These are phyloP conservation scores for Meloidogyne chitwoodi DNA, from an alignment of 1,140 invertebrate genomes.

Conservation along the genomic window DNA sequence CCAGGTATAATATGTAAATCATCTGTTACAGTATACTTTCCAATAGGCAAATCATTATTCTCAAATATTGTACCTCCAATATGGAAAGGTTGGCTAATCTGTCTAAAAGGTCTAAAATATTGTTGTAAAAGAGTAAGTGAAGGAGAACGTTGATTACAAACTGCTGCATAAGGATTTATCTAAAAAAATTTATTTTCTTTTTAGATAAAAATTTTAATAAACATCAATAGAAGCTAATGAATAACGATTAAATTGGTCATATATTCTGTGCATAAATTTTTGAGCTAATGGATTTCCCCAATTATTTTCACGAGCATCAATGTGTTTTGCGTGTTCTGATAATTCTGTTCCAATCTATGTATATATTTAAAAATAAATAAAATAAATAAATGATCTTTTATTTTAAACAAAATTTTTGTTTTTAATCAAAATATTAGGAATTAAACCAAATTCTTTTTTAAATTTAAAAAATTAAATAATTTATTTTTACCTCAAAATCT, in stretches of 20 bases:
- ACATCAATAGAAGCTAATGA: slow-evolving; percentile 53
- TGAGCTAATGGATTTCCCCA: slow-evolving; percentile 67
- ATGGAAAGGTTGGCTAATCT: slow-evolving; percentile 39
- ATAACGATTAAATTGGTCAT: slow-evolving; percentile 60
- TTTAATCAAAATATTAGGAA: no score
- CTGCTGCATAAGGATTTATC: slow-evolving; percentile 56
- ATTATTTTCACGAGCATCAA: slow-evolving; percentile 91
- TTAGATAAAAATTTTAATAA: not conserved
- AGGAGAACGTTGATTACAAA: slow-evolving; percentile 56
- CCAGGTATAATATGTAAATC: slow-evolving; percentile 87
- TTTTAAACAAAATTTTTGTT: slow-evolving; percentile 76
- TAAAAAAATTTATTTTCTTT: not conserved
- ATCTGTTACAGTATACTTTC: slow-evolving; percentile 65
- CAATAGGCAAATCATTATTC: slow-evolving; percentile 83
- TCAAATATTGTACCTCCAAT: slow-evolving; percentile 67
- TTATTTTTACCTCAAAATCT: slow-evolving; percentile 76
- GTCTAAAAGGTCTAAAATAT: slow-evolving; percentile 55
- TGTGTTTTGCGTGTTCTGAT: slow-evolving; percentile 83
- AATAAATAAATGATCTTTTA: slow-evolving; percentile 63
- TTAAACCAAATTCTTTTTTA: no score
- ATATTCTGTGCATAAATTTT: slow-evolving; percentile 65
- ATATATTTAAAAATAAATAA: no score
- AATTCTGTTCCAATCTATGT: slow-evolving; percentile 74
- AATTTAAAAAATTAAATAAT: not conserved
- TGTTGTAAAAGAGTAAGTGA: slow-evolving; percentile 47